Evolutionary conservation across 2,113 vertebrate species (phyloP).

Genomic region (Mixornis gularis): DNA sequence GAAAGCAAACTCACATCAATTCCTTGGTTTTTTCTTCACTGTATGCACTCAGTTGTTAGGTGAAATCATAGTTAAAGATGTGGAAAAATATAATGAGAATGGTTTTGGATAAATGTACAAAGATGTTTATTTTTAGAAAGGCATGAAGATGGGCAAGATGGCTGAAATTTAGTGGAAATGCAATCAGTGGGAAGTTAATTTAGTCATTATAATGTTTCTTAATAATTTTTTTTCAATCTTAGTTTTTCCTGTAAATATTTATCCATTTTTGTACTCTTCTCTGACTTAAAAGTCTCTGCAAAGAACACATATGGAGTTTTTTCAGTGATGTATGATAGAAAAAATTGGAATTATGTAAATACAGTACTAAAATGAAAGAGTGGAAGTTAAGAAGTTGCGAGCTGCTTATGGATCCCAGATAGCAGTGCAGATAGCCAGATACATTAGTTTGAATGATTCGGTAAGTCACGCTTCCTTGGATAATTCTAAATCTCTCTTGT

Average conservation of each 20-base stretch:
- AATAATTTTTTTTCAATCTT: background rate
- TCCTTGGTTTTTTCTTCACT: background rate
- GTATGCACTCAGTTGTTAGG: background rate
- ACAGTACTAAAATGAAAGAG: background rate
- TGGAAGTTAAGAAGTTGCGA: background rate
- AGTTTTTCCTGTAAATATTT: background rate
- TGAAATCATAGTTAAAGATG: constrained; percentile 1
- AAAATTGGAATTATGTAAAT: background rate
- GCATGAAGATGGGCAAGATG: background rate
- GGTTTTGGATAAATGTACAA: background rate
- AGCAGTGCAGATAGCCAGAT: background rate
- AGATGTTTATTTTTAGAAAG: background rate
- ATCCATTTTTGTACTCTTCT: background rate
- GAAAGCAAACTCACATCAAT: background rate
- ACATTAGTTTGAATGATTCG: background rate
- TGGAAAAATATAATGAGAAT: background rate
- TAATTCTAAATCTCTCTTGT: background rate
- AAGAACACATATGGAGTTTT: background rate
- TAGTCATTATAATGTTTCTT: background rate
- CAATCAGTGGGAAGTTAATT: background rate
- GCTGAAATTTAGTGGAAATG: background rate
- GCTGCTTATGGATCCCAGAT: background rate
- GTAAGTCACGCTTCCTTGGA: background rate
- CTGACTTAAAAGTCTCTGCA: background rate
- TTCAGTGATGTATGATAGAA: background rate